phyloP scores from a whole-genome alignment of 2,888 invertebrate genomes.

The Tetramorium bicarinatum region DNA sequence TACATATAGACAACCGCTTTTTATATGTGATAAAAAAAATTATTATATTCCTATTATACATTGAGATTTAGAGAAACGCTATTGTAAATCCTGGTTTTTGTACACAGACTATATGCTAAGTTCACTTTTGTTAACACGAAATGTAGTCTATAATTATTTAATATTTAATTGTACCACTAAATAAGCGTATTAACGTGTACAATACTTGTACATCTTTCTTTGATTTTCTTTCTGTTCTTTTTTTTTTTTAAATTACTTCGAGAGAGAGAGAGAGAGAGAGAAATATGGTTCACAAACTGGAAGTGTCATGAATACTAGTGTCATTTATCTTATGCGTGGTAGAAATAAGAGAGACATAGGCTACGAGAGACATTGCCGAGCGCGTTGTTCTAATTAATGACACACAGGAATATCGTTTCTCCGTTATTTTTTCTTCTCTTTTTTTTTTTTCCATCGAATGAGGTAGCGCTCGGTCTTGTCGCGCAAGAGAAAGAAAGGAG shows the following conservation, averaged over 20 bases:
- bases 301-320: constrained; percentile 60
- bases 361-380: constrained; percentile 46
- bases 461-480: constrained; percentile 21
- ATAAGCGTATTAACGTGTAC: constrained; percentile 70
- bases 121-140: constrained; percentile 80
- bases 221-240: constrained; percentile 60
- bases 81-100: constrained; percentile 85
- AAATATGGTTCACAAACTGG: constrained; percentile 56
- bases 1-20: constrained; percentile 85
- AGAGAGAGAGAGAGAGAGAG: constrained; percentile 3
- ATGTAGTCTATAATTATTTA: constrained; percentile 84
- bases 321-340: constrained; percentile 60
- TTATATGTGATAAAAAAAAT: constrained; percentile 83
- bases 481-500: constrained; percentile 40
- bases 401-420: constrained; percentile 42
- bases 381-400: constrained; percentile 59
- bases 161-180: constrained; percentile 82
- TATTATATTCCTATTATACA: constrained; percentile 84
- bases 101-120: constrained; percentile 84
- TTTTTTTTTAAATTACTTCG: constrained; percentile 52
- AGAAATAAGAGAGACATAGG: constrained; percentile 54
- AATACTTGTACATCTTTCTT: constrained; percentile 51
- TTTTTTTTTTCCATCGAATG: constrained; percentile 39
- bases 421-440: not conserved
- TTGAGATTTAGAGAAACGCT: constrained; percentile 81